These are phyloP conservation scores for Orchestes rusci DNA, from an alignment of 2,888 invertebrate genomes.

Conservation along the genomic window DNA sequence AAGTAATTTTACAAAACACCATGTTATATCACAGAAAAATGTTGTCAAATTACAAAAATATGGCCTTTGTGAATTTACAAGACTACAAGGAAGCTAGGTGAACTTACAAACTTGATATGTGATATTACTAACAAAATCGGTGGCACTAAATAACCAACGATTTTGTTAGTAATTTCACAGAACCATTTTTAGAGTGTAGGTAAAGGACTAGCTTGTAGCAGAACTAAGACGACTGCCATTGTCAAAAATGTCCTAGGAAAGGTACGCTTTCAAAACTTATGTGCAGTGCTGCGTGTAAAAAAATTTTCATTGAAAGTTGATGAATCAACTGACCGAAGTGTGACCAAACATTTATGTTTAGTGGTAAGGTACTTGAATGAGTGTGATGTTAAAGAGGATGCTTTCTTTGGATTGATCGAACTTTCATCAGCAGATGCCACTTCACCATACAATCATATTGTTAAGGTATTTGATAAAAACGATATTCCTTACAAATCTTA, in stretches of 20 bases:
- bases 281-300: not conserved
- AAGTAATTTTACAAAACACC: too few species aligned
- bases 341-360: slow-evolving; percentile 5
- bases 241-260: slow-evolving; percentile 8
- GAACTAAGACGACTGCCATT: slow-evolving; percentile 3
- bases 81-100: too few species aligned
- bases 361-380: slow-evolving; percentile 1
- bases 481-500: slow-evolving; percentile 2
- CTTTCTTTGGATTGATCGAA: not conserved
- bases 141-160: too few species aligned
- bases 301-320: slow-evolving; percentile 7
- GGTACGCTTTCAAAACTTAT: not conserved
- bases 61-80: too few species aligned
- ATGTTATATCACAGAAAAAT: too few species aligned
- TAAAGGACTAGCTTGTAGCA: slow-evolving; percentile 4
- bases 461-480: too few species aligned
- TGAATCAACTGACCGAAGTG: slow-evolving; percentile 6
- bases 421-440: not conserved
- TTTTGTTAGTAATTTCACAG: too few species aligned
- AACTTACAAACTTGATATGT: too few species aligned
- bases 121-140: too few species aligned
- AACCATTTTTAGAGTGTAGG: too few species aligned
- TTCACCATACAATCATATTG: not conserved
- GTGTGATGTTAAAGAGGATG: not conserved
- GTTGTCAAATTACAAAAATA: too few species aligned